Evolutionary conservation across 2,113 vertebrate genomes (phyloP), one percentile per base, ranked within the genome.

Genomic region (Plecotus auritus): DNA sequence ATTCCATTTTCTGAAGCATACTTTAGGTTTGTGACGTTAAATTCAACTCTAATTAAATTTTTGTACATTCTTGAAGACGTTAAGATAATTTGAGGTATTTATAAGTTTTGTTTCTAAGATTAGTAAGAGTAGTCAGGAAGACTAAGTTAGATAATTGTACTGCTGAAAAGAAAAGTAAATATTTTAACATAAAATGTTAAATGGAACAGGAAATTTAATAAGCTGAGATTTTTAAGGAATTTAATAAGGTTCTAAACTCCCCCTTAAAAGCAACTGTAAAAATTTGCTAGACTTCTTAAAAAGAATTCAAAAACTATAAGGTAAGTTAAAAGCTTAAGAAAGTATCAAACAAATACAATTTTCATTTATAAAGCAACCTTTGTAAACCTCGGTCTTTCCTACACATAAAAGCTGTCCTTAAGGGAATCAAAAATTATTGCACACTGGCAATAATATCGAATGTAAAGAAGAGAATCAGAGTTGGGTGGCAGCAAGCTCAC

Each of bases 11-110:
- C 83, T 77, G 66, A 76, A 67, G 1, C 26, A 3, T 61, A 47
- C 66, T 66, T 93, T 81, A 95, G 9, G 14, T 11, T 86, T 49
- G 23, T 87, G 45, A 30, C 20, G 59, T 28, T 84, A 88, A 94
- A 80, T 90, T 89, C 12, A 82, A 74, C 77, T 85, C 40, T 83
- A 89, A 91, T 17, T 95, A 91, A 92, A 85, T 77, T 45, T 93
- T 85, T 81, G 30, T 49, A 85, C 2, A n/a, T 61, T 85, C 56
- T 88, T 93, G 28, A 88, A 90, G 91, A 77, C 32, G 45, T 76
- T 70, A 66, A 88, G 86, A 85, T 45, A 80, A 88, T 8, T 45
- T 82, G 17, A 87, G 30, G 5, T 67, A 85, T 76, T 88, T 90
- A 47, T 51, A 54, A 82, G 40, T 67, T 94, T 94, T 54, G 51